phyloP scores from a whole-genome alignment of 2,888 invertebrate genomes.

The Tortricodes alternella region DNA sequence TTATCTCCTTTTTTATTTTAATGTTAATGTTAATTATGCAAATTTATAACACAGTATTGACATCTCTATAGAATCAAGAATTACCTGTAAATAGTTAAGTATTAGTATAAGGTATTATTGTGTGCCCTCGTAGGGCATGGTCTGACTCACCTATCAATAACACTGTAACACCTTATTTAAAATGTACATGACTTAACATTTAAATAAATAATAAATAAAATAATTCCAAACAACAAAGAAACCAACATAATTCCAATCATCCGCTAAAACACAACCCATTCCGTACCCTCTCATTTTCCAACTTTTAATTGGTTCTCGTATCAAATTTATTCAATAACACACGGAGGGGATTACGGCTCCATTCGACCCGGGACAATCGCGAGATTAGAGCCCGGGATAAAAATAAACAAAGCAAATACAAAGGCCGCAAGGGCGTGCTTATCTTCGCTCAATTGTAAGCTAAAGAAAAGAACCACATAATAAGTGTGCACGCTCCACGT shows the following conservation, averaged over 20 bases:
- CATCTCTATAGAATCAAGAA: no score
- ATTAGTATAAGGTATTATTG: no score
- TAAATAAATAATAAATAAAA: background rate
- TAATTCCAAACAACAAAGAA: background rate
- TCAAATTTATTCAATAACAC: conserved; percentile 22
- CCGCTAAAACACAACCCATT: background rate
- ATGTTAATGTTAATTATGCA: no score
- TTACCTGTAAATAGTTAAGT: no score
- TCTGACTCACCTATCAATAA: no score
- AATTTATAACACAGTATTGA: no score
- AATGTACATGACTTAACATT: no score
- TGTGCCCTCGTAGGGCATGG: no score
- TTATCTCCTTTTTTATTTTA: no score
- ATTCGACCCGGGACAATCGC: conserved; percentile 9
- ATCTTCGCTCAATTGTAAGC: conserved; percentile 25
- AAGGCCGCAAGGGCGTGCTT: conserved; percentile 13
- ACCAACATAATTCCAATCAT: background rate
- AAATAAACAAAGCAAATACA: conserved; percentile 21
- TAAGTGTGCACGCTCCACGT: no score
- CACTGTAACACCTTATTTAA: no score
- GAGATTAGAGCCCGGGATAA: conserved; percentile 12
- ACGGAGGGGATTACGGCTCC: conserved; percentile 17
- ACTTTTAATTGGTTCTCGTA: conserved; percentile 26
- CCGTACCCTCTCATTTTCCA: background rate
- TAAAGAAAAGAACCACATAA: no score